Evolutionary conservation across 2,888 invertebrate species (phyloP), one percentile per base, ranked within the genome.

Genomic region (Cryptophagus acutangulus): DNA sequence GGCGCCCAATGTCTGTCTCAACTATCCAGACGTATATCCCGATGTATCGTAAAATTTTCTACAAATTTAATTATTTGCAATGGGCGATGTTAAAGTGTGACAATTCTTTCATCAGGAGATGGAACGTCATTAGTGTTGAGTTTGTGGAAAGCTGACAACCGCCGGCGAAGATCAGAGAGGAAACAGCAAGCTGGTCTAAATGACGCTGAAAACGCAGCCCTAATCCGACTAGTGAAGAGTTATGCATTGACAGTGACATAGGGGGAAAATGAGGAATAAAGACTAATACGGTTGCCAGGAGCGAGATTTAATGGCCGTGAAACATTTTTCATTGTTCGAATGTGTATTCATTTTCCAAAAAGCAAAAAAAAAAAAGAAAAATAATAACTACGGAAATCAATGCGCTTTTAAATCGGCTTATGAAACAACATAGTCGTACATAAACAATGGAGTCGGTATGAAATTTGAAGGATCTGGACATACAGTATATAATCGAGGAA

Each of bases 401-500:
- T 20, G 5, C 20, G 6, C 9, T 20, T 20, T 20, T 6, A 20
- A 20, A 20, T 20, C 20, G 20, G 9, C 9, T 9, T 5, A 20
- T 20, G 20, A 9, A n/a, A 26, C 9, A 26, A n/a, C 26, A 13
- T n/a, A 26, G 10, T 12, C 12, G n/a, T 26, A 26, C 12, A 26
- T 26, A 26, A 26, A 26, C 12, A 26, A 26, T 12, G 9, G 26
- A 13, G 12, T 12, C 10, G 12, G n/a, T 26, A 26, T 26, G n/a
- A n/a, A n/a, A n/a, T n/a, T n/a, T n/a, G n/a, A n/a, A n/a, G n/a
- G n/a, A 26, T 36, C 35, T 33, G 34, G 35, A 46, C 37, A 46
- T 49, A 62, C 62, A 63, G 59, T 59, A 63, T 65, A 63, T n/a
- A 63, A 64, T 66, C 66, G 59, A 58, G 54, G 59, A 61, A 61